Base-by-base conservation (phyloP, 2,113 vertebrate genomes). In the Phylloscopus trochilus region DNA sequence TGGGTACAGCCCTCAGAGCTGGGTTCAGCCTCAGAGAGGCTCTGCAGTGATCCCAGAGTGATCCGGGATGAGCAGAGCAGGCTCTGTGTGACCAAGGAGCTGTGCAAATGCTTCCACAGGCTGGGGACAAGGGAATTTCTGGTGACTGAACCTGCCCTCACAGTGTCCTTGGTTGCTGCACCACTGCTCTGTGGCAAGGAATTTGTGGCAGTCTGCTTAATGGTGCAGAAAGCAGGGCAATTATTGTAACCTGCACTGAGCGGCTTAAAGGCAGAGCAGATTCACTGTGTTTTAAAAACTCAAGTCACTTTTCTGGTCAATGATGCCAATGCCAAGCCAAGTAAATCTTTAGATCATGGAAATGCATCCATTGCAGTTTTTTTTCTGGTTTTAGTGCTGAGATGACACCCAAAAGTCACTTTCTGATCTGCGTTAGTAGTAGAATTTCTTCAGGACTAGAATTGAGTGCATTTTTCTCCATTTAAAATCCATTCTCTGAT, bases 161-260 rank as follows among this genome's bases (percentile, higher is more conserved):
- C 35, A 6, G 62, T 5, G 52, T 17, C 58, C 43, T 31, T 67
- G 83, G 6, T 63, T 60, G 62, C 13, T 47, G 31, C 43, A 4
- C 21, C 6, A 14, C 11, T 35, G 4, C 44, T 2, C 23, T 7
- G 3, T 6, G 83, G 69, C 70, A 69, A n/a, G 13, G 64, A 33
- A 21, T 51, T 63, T 37, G 35, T 15, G 13, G 90, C 68, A 81
- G 41, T 35, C 30, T 23, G 4, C 64, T 73, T 88, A 88, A 66
- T 62, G 86, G 35, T 35, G 90, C 70, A 60, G 87, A 52, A 93
- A 85, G 73, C 62, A 87, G 47, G 64, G 53, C 44, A 72, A 13
- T 91, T 76, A 39, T 72, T 87, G 60, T 82, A 79, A 78, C 70
- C 78, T 56, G 66, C 10, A 33, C 70, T 0, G 35, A 24, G 55